These are phyloP conservation scores for Varanus komodoensis DNA, from an alignment of 2,113 vertebrate species.

Conservation along the genomic window DNA sequence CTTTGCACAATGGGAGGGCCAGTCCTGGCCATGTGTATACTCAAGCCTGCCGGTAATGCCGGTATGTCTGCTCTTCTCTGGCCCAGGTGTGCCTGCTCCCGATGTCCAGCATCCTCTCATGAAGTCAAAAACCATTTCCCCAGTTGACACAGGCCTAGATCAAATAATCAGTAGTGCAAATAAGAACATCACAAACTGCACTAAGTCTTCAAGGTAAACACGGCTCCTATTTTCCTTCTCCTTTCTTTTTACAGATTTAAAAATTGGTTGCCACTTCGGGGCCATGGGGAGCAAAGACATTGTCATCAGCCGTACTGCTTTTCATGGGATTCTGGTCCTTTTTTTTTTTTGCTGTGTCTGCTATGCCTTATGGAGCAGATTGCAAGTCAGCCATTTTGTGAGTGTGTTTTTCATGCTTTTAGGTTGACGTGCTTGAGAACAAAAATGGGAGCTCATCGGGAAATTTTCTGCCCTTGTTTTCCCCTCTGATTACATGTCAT, in stretches of 20 bases:
- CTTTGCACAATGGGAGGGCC: too few relatives aligned
- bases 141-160: not conserved
- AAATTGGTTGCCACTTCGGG: not conserved
- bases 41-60: not conserved
- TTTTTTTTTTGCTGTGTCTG: not conserved
- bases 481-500: constrained; percentile 1
- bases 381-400: not conserved
- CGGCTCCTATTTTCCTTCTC: too few relatives aligned
- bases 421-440: not conserved
- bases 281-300: not conserved
- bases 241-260: not conserved
- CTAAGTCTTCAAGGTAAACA: not conserved
- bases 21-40: not conserved
- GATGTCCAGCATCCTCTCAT: not conserved
- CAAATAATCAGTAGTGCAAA: not conserved
- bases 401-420: constrained; percentile 14
- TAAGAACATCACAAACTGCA: not conserved
- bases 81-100: not conserved
- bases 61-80: not conserved
- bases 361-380: constrained; percentile 4
- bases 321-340: not conserved
- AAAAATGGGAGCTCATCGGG: constrained; percentile 8
- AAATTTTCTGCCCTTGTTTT: constrained; percentile 25
- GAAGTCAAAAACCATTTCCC: not conserved
- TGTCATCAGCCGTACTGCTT: constrained; percentile 4